Base-by-base conservation (phyloP, 2,888 invertebrate species). In the Scrobipalpa atriplicella region DNA sequence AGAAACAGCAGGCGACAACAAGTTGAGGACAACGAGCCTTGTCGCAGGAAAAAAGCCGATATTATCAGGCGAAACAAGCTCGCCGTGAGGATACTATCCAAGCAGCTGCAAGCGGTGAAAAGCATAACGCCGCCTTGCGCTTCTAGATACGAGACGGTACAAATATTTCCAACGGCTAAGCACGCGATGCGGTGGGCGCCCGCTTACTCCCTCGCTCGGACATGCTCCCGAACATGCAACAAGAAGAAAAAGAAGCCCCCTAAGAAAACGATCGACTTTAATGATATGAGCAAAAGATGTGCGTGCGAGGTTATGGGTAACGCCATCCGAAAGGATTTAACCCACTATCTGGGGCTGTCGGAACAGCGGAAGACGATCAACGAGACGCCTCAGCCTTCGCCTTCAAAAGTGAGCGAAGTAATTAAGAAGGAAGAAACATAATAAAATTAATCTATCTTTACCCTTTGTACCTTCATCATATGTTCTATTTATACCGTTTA, bases 251-350 rank as follows among this genome's bases (percentile, higher is more conserved):
- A 52, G 16, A 19, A 10, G 29, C 36, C 9, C 13, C 16, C 21
- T 8, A 52, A 64, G 64, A 54, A 64, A 63, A 64, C 47, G n/a
- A 16, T 16, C 54, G 11, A 79, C 76, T 65, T 64, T 86, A 13
- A 62, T 82, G 21, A 71, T 16, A 47, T 2, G 16, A 16, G 0
- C 47, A 47, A 8, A n/a, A 7, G 2, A n/a, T 87, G 86, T 69
- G 71, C 70, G 29, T 88, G 88, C 68, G 81, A 80, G 56, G 71
- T 81, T 11, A 70, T 80, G 11, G 83, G 85, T 0, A 75, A 78
- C 9, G 84, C 83, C 0, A 68, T 86, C 0, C 70, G 73, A 0
- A 77, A 82, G 1, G 69, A 83, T 64, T 64, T 83, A 0, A 81
- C 82, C 41, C 75, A 64, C 66, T 75, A 82, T 67, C 66, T 84